Evolutionary conservation across 2,888 invertebrate genomes (phyloP), one percentile per base, ranked within the genome.

Genomic region (Apotomis capreana): DNA sequence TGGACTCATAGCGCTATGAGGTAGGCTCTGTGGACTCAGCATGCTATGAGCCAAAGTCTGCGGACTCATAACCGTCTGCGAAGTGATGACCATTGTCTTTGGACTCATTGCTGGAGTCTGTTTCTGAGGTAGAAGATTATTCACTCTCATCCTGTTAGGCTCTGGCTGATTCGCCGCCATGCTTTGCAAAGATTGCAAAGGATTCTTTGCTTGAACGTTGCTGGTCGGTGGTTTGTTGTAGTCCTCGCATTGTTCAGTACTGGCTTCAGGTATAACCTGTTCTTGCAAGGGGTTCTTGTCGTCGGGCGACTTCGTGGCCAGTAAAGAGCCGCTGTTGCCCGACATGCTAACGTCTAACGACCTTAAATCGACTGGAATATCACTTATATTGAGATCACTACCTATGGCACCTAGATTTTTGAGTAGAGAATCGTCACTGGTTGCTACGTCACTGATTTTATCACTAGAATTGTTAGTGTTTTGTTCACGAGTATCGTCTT

Each of bases 311-410:
- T 92, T 92, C 4, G 87, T 81, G 75, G 89, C 88, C 74, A 92
- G 78, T 67, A 93, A 84, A 74, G 92, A 91, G 75, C 92, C 91
- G 70, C 92, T 93, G 74, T 93, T 92, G 51, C 92, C 92, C 37
- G 93, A 93, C 93, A 93, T 93, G 85, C 93, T 93, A 89, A 93
- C 93, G 87, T 93, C 93, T 91, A 93, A 89, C 36, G 93, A 93
- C 82, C 93, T 92, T 92, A 93, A 92, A 90, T 93, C 93, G 80
- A 92, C 93, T 88, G 91, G 92, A 84, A 93, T 92, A 92, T 93
- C 93, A 92, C 92, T 93, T 89, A 93, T 93, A 82, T 92, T 93
- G 92, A 93, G 93, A 93, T 93, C 93, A 91, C 93, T 93, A 87
- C 93, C 93, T 92, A 93, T 93, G 92, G 93, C 93, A 93, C 93